Conservation (phyloP, 23 tunicate genomes). For the Styela clava region DNA sequence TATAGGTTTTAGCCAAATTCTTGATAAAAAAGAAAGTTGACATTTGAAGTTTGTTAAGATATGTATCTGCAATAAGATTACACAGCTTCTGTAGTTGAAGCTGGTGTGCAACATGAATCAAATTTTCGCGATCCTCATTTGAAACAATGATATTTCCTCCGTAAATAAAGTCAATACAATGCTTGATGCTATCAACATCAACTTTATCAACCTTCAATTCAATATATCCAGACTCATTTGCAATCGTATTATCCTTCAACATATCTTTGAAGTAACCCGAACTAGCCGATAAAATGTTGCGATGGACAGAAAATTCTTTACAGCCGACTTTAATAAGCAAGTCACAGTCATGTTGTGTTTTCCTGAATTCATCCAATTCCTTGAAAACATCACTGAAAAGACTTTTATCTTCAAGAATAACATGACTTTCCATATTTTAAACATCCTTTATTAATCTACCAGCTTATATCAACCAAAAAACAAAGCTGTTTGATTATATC, state of each 20-base stretch:
- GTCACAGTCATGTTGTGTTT: background rate
- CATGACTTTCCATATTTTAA: background rate
- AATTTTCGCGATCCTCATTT: background rate
- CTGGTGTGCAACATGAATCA: background rate
- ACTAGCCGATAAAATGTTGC: background rate
- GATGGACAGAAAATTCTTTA: background rate
- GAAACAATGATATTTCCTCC: background rate
- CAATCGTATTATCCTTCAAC: background rate
- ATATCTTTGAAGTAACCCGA: background rate
- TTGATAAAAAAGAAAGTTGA: background rate
- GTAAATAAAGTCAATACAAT: background rate
- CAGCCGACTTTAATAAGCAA: background rate
- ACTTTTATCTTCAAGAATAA: background rate
- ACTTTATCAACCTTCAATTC: background rate
- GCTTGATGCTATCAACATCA: background rate
- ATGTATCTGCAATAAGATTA: background rate
- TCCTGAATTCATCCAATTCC: background rate
- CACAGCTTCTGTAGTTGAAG: background rate
- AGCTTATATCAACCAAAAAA: no score
- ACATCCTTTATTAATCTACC: no score
- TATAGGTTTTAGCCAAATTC: background rate
- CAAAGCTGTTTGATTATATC: no score
- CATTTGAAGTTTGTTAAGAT: background rate
- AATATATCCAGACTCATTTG: background rate
- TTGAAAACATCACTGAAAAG: background rate